A percentile compares a stretch with the other conserved stretches of the same genome.
phyloP scores from a whole-genome alignment of 2,113 vertebrate genomes.

The Psephotus haematonotus region DNA sequence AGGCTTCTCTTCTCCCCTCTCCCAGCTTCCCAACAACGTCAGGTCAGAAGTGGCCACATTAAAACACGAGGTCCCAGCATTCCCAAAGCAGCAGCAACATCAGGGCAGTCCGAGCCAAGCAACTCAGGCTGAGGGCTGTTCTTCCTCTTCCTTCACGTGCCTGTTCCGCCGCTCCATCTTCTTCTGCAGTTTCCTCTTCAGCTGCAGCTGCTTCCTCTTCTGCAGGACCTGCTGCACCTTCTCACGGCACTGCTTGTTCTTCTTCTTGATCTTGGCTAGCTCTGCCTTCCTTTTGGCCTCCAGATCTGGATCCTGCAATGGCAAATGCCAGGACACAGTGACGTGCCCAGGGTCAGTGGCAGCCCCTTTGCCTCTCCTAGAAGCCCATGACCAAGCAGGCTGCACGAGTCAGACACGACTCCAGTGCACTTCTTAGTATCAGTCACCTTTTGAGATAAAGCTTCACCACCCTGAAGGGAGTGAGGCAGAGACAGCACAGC shows the following conservation, averaged over 20 bases:
- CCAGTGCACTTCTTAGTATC: not conserved
- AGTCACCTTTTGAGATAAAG: not conserved
- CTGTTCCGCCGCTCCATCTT: conserved; percentile 39
- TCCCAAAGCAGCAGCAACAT: not conserved
- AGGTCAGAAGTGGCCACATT: not conserved
- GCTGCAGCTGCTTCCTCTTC: conserved; percentile 50
- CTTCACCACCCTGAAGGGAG: not conserved
- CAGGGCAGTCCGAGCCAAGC: not conserved
- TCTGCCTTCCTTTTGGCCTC: conserved; percentile 86
- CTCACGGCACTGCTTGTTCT: conserved; percentile 81
- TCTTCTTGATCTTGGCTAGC: conserved; percentile 83
- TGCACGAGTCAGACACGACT: not conserved
- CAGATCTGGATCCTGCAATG: conserved; percentile 87
- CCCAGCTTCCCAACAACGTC: not conserved
- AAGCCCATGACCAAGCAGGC: rapidly evolving
- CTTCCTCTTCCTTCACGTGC: not conserved
- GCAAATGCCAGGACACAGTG: not conserved
- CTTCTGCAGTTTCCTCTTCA: conserved; percentile 59
- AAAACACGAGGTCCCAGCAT: rapidly evolving
- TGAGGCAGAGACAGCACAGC: not conserved
- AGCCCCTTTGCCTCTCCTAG: not conserved
- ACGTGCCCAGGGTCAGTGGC: not conserved
- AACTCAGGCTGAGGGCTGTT: not conserved
- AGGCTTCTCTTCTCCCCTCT: not conserved
- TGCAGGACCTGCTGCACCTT: conserved; percentile 74